Evolutionary conservation across 2,113 vertebrate genomes (phyloP), one percentile per base, ranked within the genome.

Genomic region (Actinemys pallida): DNA sequence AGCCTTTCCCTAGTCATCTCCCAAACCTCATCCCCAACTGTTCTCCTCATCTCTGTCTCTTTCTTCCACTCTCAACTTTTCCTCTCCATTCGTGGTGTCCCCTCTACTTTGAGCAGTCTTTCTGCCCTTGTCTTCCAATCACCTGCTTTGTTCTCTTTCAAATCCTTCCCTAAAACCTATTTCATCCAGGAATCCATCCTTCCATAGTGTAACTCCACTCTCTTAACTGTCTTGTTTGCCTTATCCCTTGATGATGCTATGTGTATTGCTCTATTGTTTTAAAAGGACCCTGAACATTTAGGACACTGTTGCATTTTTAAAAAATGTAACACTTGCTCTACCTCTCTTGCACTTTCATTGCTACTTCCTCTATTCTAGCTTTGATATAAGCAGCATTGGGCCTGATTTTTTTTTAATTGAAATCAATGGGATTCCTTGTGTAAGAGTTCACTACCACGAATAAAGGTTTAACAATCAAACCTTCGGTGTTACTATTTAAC

Each of bases 361-460:
- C 62, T 2, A 2, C 84, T 79, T 86, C 56, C 42, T 17, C 10
- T 86, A 1, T 81, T 90, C 53, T 94, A 24, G 17, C 29, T 94
- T 57, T 62, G 83, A 59, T 78, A 25, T 69, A 52, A 49, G n/a
- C 54, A 87, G 69, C 20, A 78, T 57, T 24, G n/a, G 47, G 22
- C 45, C 90, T 92, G 57, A 0, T 81, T 94, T 62, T 78, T 72
- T 20, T 39, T 39, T 24, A 94, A 93, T 96, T 83, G 57, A 93
- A 93, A 91, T 83, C 49, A 87, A 14, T 47, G 45, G 42, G 39
- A 1, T 49, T n/a, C 89, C 87, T 78, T 25, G 90, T 88, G 19
- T 83, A 95, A 91, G 94, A 86, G 14, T 83, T 95, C 29, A 90
- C 96, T 93, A 65, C 89, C 94, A 95, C 85, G 85, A 87, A 79